Evolutionary conservation across 2,888 invertebrate genomes (phyloP).

Genomic region (Drosophila colorata): DNA sequence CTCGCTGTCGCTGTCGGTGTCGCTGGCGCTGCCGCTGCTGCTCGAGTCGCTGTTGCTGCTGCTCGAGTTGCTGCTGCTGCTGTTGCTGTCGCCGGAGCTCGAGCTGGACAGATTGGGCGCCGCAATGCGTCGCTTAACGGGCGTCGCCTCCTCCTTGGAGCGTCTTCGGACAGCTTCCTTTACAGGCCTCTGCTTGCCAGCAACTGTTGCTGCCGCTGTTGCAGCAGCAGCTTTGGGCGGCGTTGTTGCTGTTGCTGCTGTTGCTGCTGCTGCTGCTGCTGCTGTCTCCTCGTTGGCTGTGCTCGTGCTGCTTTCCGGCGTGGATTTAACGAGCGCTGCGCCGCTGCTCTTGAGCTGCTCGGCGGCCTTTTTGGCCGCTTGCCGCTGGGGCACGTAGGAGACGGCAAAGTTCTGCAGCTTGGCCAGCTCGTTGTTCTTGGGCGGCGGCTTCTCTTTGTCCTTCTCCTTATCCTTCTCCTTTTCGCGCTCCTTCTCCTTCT

Average conservation of each 20-base stretch:
- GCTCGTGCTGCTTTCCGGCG: conserved; percentile 53
- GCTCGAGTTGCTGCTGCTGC: conserved; percentile 68
- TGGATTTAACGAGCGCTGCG: conserved; percentile 86
- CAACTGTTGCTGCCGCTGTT: conserved; percentile 32
- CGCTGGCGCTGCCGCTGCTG: conserved; percentile 69
- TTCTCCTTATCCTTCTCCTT: conserved; percentile 64
- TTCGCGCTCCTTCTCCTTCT: too few relatives aligned
- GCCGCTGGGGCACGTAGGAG: conserved; percentile 94
- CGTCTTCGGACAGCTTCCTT: conserved; percentile 67
- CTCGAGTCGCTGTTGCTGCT: conserved; percentile 68
- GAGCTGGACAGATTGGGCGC: conserved; percentile 76
- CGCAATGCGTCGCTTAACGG: conserved; percentile 65
- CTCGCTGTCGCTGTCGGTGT: conserved; percentile 50
- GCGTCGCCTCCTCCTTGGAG: conserved; percentile 72
- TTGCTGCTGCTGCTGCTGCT: conserved; percentile 3
- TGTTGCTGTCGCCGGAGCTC: conserved; percentile 79
- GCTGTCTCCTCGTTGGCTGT: conserved; percentile 27
- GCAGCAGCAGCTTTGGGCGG: conserved; percentile 29
- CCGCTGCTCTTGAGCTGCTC: conserved; percentile 95
- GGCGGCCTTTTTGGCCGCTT: conserved; percentile 96
- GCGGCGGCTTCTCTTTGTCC: conserved; percentile 68
- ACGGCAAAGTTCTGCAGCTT: conserved; percentile 87
- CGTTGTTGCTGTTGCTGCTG: conserved; percentile 32
- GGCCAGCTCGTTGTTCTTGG: conserved; percentile 81
- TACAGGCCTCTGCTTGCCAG: not conserved